Percentiles rank a stretch among this genome's conserved stretches.
Evolutionary conservation across 2,797 vertebrate genomes (phyloP).

Genomic region (Gila robusta): DNA sequence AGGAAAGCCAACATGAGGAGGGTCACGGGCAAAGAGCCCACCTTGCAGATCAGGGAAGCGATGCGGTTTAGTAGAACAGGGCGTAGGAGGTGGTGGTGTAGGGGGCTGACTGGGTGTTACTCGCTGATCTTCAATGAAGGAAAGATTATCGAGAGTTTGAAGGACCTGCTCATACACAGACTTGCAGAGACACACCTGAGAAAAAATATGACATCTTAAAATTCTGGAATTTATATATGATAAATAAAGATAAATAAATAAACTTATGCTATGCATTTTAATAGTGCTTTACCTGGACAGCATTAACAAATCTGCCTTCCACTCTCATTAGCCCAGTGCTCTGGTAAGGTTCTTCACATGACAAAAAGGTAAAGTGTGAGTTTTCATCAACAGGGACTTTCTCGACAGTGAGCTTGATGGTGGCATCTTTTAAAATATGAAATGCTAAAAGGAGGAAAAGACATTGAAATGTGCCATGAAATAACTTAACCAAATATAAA

Average conservation of each 20-base stretch:
- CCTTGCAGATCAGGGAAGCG: constrained; percentile 84
- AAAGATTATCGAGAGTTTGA: constrained; percentile 94
- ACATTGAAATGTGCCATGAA: constrained; percentile 16
- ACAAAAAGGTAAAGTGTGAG: constrained; percentile 78
- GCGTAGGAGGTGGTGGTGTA: constrained; percentile 80
- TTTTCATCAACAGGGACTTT: constrained; percentile 86
- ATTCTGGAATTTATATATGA: constrained; percentile 10
- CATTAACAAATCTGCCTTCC: constrained; percentile 92
- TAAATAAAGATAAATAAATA: background rate
- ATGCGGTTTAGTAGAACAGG: constrained; percentile 76
- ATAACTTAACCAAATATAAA: background rate
- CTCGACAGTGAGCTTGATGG: constrained; percentile 93
- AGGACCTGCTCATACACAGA: constrained; percentile 96
- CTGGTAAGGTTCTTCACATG: constrained; percentile 81
- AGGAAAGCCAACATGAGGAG: constrained; percentile 71
- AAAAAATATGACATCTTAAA: background rate
- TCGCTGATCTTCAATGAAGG: constrained; percentile 86
- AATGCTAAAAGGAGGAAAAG: constrained; percentile 81
- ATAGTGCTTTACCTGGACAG: constrained; percentile 87
- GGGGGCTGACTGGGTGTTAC: constrained; percentile 74
- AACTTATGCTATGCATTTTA: background rate
- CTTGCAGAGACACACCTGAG: constrained; percentile 94
- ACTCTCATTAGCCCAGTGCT: constrained; percentile 88
- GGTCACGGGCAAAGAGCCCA: constrained; percentile 87
- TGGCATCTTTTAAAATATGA: constrained; percentile 95